Percentiles rank a stretch among this genome's conserved stretches.
phyloP scores from a whole-genome alignment of 2,797 vertebrate species.

The Fringilla coelebs region DNA sequence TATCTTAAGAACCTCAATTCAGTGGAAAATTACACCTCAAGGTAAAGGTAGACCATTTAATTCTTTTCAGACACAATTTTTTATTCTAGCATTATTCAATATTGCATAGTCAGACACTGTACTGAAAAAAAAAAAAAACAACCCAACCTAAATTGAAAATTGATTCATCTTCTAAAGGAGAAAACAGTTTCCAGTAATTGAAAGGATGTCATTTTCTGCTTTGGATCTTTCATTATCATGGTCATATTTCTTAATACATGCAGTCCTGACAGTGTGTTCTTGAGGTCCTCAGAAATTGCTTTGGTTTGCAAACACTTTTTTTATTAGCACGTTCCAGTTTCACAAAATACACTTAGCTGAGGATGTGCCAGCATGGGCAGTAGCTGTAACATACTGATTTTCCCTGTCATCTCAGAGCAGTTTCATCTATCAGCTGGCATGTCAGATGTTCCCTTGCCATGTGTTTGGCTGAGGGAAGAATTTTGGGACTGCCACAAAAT shows the following conservation, averaged over 20 bases:
- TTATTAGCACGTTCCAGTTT: not conserved
- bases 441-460: not conserved
- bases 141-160: not conserved
- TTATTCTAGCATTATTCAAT: not conserved
- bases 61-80: not conserved
- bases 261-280: not conserved
- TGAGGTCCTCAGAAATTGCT: not conserved
- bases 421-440: not conserved
- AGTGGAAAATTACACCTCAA: conserved; percentile 34
- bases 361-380: not conserved
- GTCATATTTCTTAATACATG: not conserved
- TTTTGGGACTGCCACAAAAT: not conserved
- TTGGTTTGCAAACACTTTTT: not conserved
- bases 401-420: not conserved
- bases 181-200: not conserved
- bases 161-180: not conserved
- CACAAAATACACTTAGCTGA: not conserved
- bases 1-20: conserved; percentile 2
- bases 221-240: not conserved
- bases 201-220: conserved; percentile 17
- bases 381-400: not conserved
- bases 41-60: not conserved
- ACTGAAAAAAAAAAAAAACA: too few species aligned
- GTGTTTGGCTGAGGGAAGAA: not conserved
- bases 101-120: not conserved